Conservation (phyloP, 2,888 invertebrate genomes). For the Nephrotoma appendiculata region DNA sequence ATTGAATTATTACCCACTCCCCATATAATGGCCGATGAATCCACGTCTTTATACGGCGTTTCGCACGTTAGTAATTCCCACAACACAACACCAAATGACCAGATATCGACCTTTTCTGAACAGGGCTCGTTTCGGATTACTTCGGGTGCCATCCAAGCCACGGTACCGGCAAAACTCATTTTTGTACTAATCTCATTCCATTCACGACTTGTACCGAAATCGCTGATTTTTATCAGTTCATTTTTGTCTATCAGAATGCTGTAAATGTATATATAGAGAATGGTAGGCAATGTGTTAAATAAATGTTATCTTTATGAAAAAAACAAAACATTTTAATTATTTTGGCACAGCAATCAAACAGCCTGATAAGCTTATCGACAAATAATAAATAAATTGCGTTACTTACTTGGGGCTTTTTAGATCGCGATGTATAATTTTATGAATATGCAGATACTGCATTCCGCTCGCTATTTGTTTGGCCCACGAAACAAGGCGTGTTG, state of each 20-base stretch:
- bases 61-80: conserved; percentile 96
- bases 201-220: conserved; percentile 91
- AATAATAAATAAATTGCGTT: conserved; percentile 3
- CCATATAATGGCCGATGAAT: conserved; percentile 95
- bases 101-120: conserved; percentile 95
- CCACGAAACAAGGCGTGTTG: conserved; percentile 81
- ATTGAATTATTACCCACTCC: conserved; percentile 92
- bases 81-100: conserved; percentile 95
- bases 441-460: conserved; percentile 90
- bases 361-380: not conserved
- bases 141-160: conserved; percentile 99
- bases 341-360: not conserved
- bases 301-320: not conserved
- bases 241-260: conserved; percentile 75
- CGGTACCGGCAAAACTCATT: conserved; percentile 97
- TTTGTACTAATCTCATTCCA: conserved; percentile 90
- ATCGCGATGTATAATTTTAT: conserved; percentile 96
- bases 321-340: not conserved
- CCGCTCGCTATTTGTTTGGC: conserved; percentile 90
- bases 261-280: conserved; percentile 6
- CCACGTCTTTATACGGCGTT: conserved; percentile 85
- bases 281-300: not conserved
- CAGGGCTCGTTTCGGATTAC: conserved; percentile 93
- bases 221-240: conserved; percentile 84
- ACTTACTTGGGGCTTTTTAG: conserved; percentile 98